Evolutionary conservation across 2,113 vertebrate genomes (phyloP).

Genomic region (Microtus montanus): DNA sequence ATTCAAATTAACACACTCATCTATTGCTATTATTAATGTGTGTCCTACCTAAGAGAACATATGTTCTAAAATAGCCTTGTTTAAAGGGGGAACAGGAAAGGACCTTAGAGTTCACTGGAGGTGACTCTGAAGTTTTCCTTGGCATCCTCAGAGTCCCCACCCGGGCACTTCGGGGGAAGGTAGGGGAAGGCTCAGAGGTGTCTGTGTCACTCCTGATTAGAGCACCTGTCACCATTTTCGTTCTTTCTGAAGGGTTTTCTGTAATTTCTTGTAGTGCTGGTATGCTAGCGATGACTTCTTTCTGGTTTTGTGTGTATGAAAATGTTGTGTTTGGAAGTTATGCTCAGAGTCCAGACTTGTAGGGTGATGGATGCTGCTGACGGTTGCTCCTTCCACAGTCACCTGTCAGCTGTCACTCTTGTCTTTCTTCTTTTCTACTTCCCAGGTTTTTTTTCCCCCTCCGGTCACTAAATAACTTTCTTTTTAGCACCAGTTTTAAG

Average conservation of each 20-base stretch:
- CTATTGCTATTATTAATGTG: neutral
- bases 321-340: neutral
- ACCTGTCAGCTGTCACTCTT: neutral
- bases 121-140: neutral
- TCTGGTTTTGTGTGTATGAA: neutral
- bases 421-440: neutral
- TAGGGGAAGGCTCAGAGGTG: neutral
- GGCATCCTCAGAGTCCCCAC: neutral
- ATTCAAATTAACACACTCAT: neutral
- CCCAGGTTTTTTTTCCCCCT: neutral
- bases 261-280: neutral
- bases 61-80: neutral
- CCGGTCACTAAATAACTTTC: neutral
- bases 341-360: neutral
- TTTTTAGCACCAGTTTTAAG: slow-evolving; percentile 19
- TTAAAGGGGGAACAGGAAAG: neutral
- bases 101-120: neutral
- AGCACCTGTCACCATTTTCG: neutral
- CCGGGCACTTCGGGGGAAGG: neutral
- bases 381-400: neutral
- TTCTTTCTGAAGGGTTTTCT: slow-evolving; percentile 14
- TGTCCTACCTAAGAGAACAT: neutral
- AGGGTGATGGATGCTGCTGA: neutral
- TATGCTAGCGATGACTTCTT: slow-evolving; percentile 1
- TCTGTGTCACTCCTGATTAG: neutral